Base-by-base conservation (phyloP, 2,797 vertebrate species). In the Cichlasoma orientale region DNA sequence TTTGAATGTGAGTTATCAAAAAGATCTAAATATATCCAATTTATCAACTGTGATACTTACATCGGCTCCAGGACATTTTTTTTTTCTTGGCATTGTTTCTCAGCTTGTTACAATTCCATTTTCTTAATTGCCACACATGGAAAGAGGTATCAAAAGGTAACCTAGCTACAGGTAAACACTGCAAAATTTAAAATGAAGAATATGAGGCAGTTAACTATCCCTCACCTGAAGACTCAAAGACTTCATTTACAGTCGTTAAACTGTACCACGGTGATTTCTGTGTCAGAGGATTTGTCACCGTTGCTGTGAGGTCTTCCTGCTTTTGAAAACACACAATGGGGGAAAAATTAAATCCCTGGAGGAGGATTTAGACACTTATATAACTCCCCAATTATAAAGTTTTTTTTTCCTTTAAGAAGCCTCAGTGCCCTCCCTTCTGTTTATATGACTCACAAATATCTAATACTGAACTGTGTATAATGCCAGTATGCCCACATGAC, bases 311-410 rank as follows among this genome's bases (percentile, higher is more conserved):
- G 90, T 92, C 92, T 90, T 93, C 89, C 89, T 88, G 90, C 88
- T 91, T 94, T 94, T 92, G 87, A 92, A 90, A 92, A 94, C 82
- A 94, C 90, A 94, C 90, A 92, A 93, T 89, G 84, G 91, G 80
- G 78, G 77, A 75, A 91, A 92, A 94, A 93, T 92, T 91, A 93
- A 95, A 94, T 95, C 90, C 92, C 91, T 84, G 73, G 89, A 91
- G 93, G 86, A 93, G 95, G 94, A 95, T 96, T 96, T 95, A 94
- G 90, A 92, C 93, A 94, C 94, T 95, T 95, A 95, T 94, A 94
- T 95, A 96, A 96, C 94, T 94, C 93, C 89, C 94, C 95, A 96
- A 96, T 96, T 96, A 95, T 94, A 94, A 94, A 89, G 87, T 88
- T 90, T 87, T 82, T 86, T 78, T 78, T 90, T 90, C 87, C 70